Percentiles rank a stretch among this genome's conserved stretches.
Conservation (phyloP, 2,888 invertebrate genomes). For the Teleogryllus oceanicus region DNA sequence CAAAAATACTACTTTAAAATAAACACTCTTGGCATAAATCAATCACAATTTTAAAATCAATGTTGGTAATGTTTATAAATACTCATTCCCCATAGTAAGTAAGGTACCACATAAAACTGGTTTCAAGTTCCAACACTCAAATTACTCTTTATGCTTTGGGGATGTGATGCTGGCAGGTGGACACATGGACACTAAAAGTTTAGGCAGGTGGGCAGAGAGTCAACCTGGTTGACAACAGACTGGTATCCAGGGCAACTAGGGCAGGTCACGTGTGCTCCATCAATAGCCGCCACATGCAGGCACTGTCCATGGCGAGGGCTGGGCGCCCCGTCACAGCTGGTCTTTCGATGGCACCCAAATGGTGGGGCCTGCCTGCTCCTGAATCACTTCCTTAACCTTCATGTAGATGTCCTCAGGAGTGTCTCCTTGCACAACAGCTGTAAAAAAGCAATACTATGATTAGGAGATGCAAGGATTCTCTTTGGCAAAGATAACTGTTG, state of each 20-base stretch:
- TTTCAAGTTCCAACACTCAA: slow-evolving; percentile 2
- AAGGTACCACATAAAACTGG: not conserved
- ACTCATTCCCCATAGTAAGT: not conserved
- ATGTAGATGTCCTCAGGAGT: slow-evolving; percentile 96
- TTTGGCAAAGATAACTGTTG: too few relatives aligned
- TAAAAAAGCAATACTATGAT: not conserved
- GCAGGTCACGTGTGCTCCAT: not conserved
- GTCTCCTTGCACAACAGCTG: slow-evolving; percentile 94
- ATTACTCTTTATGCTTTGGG: not conserved
- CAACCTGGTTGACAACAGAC: slow-evolving; percentile 1
- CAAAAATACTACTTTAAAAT: not conserved
- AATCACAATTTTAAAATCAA: not conserved
- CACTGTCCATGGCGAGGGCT: slow-evolving; percentile 47
- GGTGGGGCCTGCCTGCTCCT: slow-evolving; percentile 89
- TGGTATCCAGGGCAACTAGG: not conserved
- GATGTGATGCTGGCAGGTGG: not conserved
- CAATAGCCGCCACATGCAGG: slow-evolving; percentile 39
- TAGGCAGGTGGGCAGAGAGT: not conserved
- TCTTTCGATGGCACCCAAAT: slow-evolving; percentile 98
- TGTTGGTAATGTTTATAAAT: not conserved
- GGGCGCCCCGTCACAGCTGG: slow-evolving; percentile 77
- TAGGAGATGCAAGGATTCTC: too few relatives aligned
- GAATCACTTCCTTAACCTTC: slow-evolving; percentile 91
- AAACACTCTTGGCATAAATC: not conserved
- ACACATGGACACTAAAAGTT: not conserved